Base-by-base conservation (phyloP, 2,113 vertebrate genomes). In the Chunga burmeisteri region DNA sequence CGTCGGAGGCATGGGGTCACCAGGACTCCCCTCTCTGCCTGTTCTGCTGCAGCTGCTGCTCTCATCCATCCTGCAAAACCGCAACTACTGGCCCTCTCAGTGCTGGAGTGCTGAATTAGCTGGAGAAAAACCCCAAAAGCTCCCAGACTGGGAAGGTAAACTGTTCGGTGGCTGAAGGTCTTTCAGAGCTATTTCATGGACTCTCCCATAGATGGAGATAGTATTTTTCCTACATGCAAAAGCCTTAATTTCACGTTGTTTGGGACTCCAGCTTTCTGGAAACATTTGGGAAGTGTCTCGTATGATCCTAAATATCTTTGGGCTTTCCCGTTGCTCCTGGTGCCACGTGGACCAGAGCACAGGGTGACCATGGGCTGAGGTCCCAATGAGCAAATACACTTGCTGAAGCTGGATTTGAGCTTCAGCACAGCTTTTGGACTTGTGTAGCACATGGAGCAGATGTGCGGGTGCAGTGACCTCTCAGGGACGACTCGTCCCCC, bases 161-260 rank as follows among this genome's bases (percentile, higher is more conserved):
- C 7, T 50, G 22, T 7, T 77, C 27, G 7, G 36, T 36, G 72
- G 49, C 6, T 25, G 56, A 62, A 78, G 75, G 88, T 47, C 81
- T 81, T 82, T 29, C 85, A 11, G 55, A 91, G 94, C 70, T 95
- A 38, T 94, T 95, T 65, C 93, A 85, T 30, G 58, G 89, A 26
- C 65, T 85, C 62, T 94, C 94, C 91, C 93, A 70, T 82, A 94
- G 86, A 82, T 89, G 96, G 81, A 73, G 88, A 46, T n/a, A 79
- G 80, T 9, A 96, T 65, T 94, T 90, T 80, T 90, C 55, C 59
- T 82, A 42, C 56, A 5, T 16, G 44, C 21, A n/a, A 56, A 71
- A 13, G 0, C 25, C 10, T 86, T 61, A 12, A 7, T 87, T 85
- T 92, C 49, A 14, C 3, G 1, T 25, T 50, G 23, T 44, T 70